These are phyloP conservation scores for Drosophila saltans DNA, from an alignment of 1,140 invertebrate genomes.

Conservation along the genomic window DNA sequence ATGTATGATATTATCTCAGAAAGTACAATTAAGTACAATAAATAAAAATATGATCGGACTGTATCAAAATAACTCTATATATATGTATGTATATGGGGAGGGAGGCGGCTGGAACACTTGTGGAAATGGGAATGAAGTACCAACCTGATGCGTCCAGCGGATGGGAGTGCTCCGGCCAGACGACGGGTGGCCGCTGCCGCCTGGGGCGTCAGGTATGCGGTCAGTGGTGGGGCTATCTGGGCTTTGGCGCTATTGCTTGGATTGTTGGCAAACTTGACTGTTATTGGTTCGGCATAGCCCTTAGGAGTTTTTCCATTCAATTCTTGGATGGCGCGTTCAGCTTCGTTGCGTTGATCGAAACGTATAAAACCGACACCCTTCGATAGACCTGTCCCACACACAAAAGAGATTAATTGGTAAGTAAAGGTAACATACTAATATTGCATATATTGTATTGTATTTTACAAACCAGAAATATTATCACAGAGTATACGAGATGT, in stretches of 20 bases:
- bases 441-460: background rate
- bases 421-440: background rate
- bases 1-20: background rate
- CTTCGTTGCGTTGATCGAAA: constrained; percentile 86
- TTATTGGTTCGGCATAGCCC: constrained; percentile 85
- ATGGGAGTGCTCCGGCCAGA: constrained; percentile 74
- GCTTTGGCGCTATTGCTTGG: constrained; percentile 86
- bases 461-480: constrained; percentile 88
- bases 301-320: constrained; percentile 86
- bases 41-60: background rate
- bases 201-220: constrained; percentile 84
- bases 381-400: constrained; percentile 83
- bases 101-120: too few species aligned
- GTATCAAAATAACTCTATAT: background rate
- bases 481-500: constrained; percentile 94
- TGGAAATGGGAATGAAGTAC: constrained; percentile 18
- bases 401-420: background rate
- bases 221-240: constrained; percentile 84
- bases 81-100: too few species aligned
- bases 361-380: constrained; percentile 86
- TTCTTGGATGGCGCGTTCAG: constrained; percentile 86
- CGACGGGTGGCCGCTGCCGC: constrained; percentile 78
- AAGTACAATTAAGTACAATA: too few species aligned
- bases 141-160: constrained; percentile 80
- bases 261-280: constrained; percentile 86